Conservation (phyloP, 92 coral and sea anemone genomes). For the Paragorgia papillata region DNA sequence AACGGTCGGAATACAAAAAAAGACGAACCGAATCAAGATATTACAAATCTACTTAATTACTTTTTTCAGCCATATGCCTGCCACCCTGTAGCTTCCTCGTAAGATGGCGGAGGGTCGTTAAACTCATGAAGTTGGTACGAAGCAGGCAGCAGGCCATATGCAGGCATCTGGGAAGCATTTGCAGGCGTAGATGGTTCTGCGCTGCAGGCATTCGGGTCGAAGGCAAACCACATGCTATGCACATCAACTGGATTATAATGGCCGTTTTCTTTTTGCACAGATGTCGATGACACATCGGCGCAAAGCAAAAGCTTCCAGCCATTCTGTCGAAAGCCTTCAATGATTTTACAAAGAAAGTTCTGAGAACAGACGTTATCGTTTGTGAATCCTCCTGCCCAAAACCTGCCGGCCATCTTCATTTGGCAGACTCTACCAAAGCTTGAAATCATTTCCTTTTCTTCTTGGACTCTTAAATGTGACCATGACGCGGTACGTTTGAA, state of each 20-base stretch:
- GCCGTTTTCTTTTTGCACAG: no score
- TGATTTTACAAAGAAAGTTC: slow-evolving; percentile 43
- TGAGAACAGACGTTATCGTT: slow-evolving; percentile 20
- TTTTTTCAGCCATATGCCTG: no score
- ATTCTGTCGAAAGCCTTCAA: slow-evolving; percentile 37
- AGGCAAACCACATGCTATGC: slow-evolving; percentile 40
- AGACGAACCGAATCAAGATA: no score
- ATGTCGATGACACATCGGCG: slow-evolving; percentile 26
- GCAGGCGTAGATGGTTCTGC: neutral
- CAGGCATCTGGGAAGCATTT: neutral
- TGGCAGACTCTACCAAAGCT: neutral
- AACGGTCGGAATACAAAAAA: no score
- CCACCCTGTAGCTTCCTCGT: slow-evolving; percentile 1
- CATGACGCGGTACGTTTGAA: slow-evolving; percentile 5
- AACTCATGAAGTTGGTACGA: neutral
- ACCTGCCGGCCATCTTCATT: neutral
- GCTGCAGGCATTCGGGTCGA: neutral
- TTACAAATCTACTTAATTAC: no score
- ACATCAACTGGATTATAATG: no score
- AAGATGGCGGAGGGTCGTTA: neutral
- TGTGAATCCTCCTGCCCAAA: neutral
- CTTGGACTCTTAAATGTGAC: slow-evolving; percentile 8
- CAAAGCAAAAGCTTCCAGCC: slow-evolving; percentile 35
- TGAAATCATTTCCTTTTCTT: neutral
- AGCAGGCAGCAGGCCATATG: slow-evolving; percentile 1